These are phyloP conservation scores for Oenanthe oenanthe DNA, from an alignment of 2,113 vertebrate species.

Conservation along the genomic window DNA sequence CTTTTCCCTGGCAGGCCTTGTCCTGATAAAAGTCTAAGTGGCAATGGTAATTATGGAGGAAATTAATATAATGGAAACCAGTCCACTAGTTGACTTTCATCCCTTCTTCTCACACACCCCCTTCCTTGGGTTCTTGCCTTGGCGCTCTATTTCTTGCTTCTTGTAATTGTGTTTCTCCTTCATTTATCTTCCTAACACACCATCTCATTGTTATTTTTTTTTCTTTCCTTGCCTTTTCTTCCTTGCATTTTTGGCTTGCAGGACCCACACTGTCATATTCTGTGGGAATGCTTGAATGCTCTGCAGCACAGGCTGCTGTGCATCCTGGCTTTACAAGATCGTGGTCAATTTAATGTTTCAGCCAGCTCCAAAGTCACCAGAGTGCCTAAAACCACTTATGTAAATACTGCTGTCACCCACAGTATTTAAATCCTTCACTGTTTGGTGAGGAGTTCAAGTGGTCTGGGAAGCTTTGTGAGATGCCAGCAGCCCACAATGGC, in stretches of 20 bases:
- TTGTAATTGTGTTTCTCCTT: constrained; percentile 21
- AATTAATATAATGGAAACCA: constrained; percentile 19
- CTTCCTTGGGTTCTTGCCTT: constrained; percentile 12
- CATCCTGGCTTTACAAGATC: constrained; percentile 35
- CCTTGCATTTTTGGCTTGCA: constrained; percentile 11
- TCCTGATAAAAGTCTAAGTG: constrained; percentile 16
- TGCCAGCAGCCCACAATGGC: neutral
- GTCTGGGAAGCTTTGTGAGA: constrained; percentile 1
- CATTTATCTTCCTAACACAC: constrained; percentile 26
- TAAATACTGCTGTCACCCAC: constrained; percentile 18
- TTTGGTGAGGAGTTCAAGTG: constrained; percentile 32
- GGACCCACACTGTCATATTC: constrained; percentile 22
- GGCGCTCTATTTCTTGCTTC: neutral
- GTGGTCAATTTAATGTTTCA: constrained; percentile 53
- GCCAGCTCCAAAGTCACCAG: constrained; percentile 49
- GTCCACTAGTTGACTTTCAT: neutral
- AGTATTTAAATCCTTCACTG: constrained; percentile 8
- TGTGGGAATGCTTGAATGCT: constrained; percentile 45
- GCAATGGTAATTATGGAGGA: neutral
- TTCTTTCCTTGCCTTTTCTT: neutral
- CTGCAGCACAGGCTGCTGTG: constrained; percentile 27
- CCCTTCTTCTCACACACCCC: neutral
- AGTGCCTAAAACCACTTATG: constrained; percentile 34
- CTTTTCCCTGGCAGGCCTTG: neutral
- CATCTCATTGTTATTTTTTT: neutral